Percentiles rank a stretch among this genome's conserved stretches.
Conservation (phyloP, 2,113 vertebrate species). For the Zosterops japonicus region DNA sequence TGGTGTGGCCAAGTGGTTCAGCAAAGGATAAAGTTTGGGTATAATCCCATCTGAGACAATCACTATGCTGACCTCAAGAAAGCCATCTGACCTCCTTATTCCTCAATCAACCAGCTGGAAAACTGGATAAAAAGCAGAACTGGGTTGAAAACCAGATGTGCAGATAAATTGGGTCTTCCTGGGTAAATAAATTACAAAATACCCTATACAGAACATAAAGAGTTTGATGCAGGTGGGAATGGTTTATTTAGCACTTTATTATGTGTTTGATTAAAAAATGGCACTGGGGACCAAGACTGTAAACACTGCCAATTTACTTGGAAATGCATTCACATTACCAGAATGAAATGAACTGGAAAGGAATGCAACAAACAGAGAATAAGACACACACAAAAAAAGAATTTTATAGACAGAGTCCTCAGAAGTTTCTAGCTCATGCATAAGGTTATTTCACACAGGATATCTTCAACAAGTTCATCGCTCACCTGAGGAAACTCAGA, state of each 20-base stretch:
- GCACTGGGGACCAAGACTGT: constrained; percentile 23
- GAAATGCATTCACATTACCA: constrained; percentile 24
- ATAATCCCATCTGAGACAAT: constrained; percentile 31
- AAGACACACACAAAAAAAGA: neutral
- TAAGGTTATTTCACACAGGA: constrained; percentile 37
- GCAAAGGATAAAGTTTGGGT: constrained; percentile 12
- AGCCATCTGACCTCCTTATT: constrained; percentile 55
- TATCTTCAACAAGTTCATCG: constrained; percentile 10
- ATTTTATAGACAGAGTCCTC: constrained; percentile 22
- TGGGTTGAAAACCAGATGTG: constrained; percentile 60
- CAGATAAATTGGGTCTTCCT: constrained; percentile 56
- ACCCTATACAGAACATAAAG: neutral
- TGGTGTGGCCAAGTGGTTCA: constrained; percentile 7
- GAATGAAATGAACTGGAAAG: constrained; percentile 52
- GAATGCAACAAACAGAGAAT: constrained; percentile 37
- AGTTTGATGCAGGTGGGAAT: constrained; percentile 63
- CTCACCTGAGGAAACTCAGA: constrained; percentile 17
- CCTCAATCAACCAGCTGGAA: constrained; percentile 52
- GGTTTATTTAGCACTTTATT: constrained; percentile 67
- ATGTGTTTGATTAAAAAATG: constrained; percentile 68
- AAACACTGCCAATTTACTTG: constrained; percentile 56
- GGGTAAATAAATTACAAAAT: constrained; percentile 66
- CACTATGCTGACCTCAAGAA: constrained; percentile 24
- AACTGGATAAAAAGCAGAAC: constrained; percentile 56
- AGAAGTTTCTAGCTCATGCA: constrained; percentile 22